Base-by-base conservation (phyloP, 1,140 invertebrate genomes). In the Idris sp. region DNA sequence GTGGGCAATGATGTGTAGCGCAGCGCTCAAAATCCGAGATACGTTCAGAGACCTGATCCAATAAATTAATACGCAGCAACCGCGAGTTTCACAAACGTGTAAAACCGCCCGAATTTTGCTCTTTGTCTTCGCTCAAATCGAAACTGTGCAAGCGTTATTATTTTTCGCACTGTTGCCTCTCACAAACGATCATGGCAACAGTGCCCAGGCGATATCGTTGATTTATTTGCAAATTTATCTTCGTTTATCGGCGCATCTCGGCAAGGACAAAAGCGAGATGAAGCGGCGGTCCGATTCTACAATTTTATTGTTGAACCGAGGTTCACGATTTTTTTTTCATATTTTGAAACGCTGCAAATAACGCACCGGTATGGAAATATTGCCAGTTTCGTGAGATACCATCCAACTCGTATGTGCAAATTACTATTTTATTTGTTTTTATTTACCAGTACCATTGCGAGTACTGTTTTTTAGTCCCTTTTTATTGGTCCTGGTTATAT, bases 11-110 rank as follows among this genome's bases (percentile, higher is more conserved):
- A 74, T 79, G 74, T 61, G 54, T 26, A 44, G 16, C 15, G 43
- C 18, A 13, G 19, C 53, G 26, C 44, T 18, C 18, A 61, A 64
- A 62, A 68, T 43, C 64, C 30, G 41, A 40, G 56, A 25, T 64
- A 13, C 31, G 49, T 25, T 26, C 56, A 48, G n/a, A n/a, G 38
- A 44, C 43, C 56, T 68, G 61, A 74, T 79, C 72, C 73, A 73
- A 79, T 78, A 79, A 78, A 78, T 78, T 79, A 76, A 81, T 79
- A 78, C 72, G 65, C 64, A 41, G 25, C 61, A 9, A 74, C 68
- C 61, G 36, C 53, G 30, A 41, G 49, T 40, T 59, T 59, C 53
- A 30, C 58, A 41, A 65, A 30, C 61, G 58, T 14, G 56, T 48
- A 72, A 68, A 48, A 18, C 54, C 64, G 43, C 44, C 26, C 35